Conservation (phyloP, 2,888 invertebrate genomes). For the Hypercompe scribonia region DNA sequence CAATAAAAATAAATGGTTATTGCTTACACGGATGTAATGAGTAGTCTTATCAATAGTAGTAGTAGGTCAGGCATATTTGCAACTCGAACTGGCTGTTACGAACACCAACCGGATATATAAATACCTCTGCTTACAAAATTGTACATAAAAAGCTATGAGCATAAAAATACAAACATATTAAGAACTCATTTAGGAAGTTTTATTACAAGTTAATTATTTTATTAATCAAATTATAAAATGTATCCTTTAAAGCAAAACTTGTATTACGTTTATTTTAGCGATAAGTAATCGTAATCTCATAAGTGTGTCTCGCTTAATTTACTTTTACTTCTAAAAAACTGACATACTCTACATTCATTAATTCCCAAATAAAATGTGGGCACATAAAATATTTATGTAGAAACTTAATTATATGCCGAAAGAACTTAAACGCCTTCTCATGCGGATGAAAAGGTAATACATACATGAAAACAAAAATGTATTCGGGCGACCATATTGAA, state of each 20-base stretch:
- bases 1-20: too few species aligned
- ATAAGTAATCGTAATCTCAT: slow-evolving; percentile 6
- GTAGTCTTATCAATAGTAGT: neutral
- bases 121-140: neutral
- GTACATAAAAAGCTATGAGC: neutral
- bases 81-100: neutral
- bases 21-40: neutral
- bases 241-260: neutral
- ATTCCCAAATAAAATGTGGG: slow-evolving; percentile 30
- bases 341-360: slow-evolving; percentile 23
- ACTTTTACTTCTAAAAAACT: slow-evolving; percentile 19
- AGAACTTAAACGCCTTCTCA: slow-evolving; percentile 37
- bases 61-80: neutral
- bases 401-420: slow-evolving; percentile 34
- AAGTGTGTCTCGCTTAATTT: slow-evolving; percentile 9
- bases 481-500: slow-evolving; percentile 22
- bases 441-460: slow-evolving; percentile 31
- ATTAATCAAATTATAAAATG: neutral
- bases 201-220: neutral
- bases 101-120: neutral
- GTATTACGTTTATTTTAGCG: neutral
- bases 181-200: neutral
- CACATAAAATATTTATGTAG: slow-evolving; percentile 30
- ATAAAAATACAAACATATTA: neutral
- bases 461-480: slow-evolving; percentile 40